Evolutionary conservation across 2,888 invertebrate genomes (phyloP).

Genomic region (Ophion ventricosus): DNA sequence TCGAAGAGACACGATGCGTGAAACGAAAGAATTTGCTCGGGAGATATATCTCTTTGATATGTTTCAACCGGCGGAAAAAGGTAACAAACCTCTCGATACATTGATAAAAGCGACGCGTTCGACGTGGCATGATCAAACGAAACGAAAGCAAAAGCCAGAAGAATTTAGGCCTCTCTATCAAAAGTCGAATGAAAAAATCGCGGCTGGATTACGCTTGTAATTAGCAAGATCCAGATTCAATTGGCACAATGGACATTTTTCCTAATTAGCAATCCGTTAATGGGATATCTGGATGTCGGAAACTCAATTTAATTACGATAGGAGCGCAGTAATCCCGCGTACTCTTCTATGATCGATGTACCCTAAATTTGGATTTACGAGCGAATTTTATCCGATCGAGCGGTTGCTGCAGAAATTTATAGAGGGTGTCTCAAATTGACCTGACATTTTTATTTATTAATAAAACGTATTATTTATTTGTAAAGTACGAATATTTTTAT

Average conservation of each 20-base stretch:
- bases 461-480: no score
- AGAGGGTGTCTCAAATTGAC: no score
- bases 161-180: neutral
- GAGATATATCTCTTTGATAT: neutral
- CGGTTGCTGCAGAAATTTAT: no score
- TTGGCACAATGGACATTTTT: neutral
- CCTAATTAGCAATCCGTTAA: slow-evolving; percentile 23
- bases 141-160: neutral
- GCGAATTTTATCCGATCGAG: neutral
- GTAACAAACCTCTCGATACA: neutral
- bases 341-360: neutral
- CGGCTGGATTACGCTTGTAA: neutral
- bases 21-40: neutral
- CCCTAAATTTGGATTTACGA: neutral
- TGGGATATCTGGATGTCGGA: slow-evolving; percentile 23
- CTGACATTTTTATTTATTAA: no score
- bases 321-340: neutral
- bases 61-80: neutral
- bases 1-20: neutral
- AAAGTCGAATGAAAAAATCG: slow-evolving; percentile 1
- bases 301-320: slow-evolving; percentile 37
- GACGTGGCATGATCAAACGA: neutral
- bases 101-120: neutral
- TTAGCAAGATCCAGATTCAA: neutral
- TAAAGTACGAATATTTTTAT: no score